Percentiles rank a stretch among this genome's conserved stretches.
phyloP scores from a whole-genome alignment of 2,113 vertebrate genomes.

The Fulmarus glacialis region DNA sequence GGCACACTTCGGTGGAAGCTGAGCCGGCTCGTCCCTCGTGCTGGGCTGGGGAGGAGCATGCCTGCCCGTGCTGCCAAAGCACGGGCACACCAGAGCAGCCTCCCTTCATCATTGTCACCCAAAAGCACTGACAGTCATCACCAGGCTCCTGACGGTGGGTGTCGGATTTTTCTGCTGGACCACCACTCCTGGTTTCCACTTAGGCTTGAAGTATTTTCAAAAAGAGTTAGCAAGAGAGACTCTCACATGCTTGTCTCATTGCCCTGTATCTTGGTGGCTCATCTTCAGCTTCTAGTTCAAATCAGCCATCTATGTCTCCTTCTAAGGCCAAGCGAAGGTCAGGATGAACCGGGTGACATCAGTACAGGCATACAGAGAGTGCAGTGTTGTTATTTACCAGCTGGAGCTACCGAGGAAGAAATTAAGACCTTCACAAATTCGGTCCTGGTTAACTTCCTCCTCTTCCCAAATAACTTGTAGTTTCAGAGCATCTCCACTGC shows the following conservation, averaged over 20 bases:
- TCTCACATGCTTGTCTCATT: not conserved
- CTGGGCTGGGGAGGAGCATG: not conserved
- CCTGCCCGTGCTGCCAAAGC: accelerated
- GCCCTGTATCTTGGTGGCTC: not conserved
- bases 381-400: not conserved
- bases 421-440: not conserved
- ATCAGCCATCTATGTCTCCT: not conserved
- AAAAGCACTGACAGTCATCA: not conserved
- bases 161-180: not conserved
- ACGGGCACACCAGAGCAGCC: not conserved
- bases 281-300: not conserved
- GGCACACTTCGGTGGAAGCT: not conserved
- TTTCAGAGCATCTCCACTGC: not conserved
- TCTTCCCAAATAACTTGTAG: not conserved
- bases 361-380: not conserved
- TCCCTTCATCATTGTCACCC: not conserved
- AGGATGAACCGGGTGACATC: not conserved
- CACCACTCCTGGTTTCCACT: not conserved
- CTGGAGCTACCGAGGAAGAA: not conserved
- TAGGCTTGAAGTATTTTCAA: not conserved
- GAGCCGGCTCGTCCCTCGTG: not conserved
- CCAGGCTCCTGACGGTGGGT: not conserved
- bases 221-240: not conserved
- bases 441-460: not conserved
- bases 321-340: not conserved